These are phyloP conservation scores for Cotesia congregata DNA, from an alignment of 2,888 invertebrate species.

Conservation along the genomic window DNA sequence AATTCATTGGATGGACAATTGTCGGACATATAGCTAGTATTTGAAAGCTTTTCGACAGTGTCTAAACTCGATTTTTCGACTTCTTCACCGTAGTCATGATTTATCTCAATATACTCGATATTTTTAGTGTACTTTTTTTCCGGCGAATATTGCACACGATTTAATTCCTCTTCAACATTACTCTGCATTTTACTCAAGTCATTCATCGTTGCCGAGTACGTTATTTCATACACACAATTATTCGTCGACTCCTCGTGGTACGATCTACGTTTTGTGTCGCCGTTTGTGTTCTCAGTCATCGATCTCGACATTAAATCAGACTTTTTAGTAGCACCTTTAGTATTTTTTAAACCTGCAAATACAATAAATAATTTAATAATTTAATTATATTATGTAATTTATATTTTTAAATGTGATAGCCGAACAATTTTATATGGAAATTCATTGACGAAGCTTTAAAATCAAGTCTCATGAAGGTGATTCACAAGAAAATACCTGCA, in stretches of 20 bases:
- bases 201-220: constrained; percentile 58
- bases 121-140: constrained; percentile 61
- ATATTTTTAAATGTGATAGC: not conserved
- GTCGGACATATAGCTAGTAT: constrained; percentile 50
- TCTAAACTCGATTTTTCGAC: constrained; percentile 40
- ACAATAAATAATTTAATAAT: constrained; percentile 24
- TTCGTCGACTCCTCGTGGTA: constrained; percentile 48
- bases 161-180: constrained; percentile 47
- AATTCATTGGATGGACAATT: constrained; percentile 46
- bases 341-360: constrained; percentile 53
- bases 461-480: constrained; percentile 37
- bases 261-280: constrained; percentile 50
- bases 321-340: constrained; percentile 50
- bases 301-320: constrained; percentile 48
- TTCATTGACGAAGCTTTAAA: constrained; percentile 11
- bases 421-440: constrained; percentile 4
- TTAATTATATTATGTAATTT: not conserved
- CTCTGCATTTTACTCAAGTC: constrained; percentile 57
- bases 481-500: constrained; percentile 48
- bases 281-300: constrained; percentile 48
- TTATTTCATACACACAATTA: constrained; percentile 47
- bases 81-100: constrained; percentile 47
- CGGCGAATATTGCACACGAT: constrained; percentile 50
- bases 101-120: constrained; percentile 54
- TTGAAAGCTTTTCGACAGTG: constrained; percentile 55